Evolutionary conservation across 2,888 invertebrate species (phyloP).

Genomic region (Platycheirus rosarum): DNA sequence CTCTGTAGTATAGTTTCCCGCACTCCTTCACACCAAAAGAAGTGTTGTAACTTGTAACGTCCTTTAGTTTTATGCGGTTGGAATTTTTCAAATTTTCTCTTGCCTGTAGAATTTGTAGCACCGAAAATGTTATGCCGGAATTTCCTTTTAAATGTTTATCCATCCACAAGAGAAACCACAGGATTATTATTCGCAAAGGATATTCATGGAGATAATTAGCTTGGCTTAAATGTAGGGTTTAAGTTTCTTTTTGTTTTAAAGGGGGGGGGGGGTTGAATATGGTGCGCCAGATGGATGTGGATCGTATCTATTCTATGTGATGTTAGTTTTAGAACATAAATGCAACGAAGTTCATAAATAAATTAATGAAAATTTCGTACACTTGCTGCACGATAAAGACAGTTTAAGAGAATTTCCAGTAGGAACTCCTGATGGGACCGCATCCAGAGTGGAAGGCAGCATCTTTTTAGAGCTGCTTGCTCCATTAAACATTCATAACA

Average conservation of each 20-base stretch:
- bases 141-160: conserved; percentile 38
- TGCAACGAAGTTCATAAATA: conserved; percentile 66
- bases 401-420: conserved; percentile 21
- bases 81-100: conserved; percentile 29
- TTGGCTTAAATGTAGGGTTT: conserved; percentile 50
- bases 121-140: conserved; percentile 40
- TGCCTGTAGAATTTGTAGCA: conserved; percentile 29
- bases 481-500: conserved; percentile 66
- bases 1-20: no score
- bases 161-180: conserved; percentile 32
- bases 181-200: conserved; percentile 55
- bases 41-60: conserved; percentile 16
- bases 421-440: not conserved
- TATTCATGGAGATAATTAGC: conserved; percentile 66
- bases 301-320: not conserved
- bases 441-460: conserved; percentile 4
- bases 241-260: not conserved
- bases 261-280: not conserved
- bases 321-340: conserved; percentile 30
- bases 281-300: not conserved
- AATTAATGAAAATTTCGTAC: conserved; percentile 62
- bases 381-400: conserved; percentile 48
- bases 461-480: conserved; percentile 33
- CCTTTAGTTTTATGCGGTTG: conserved; percentile 16
- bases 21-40: conserved; percentile 10